These are phyloP conservation scores for Bombus pyrosoma DNA, from an alignment of 1,140 invertebrate species.

Conservation along the genomic window DNA sequence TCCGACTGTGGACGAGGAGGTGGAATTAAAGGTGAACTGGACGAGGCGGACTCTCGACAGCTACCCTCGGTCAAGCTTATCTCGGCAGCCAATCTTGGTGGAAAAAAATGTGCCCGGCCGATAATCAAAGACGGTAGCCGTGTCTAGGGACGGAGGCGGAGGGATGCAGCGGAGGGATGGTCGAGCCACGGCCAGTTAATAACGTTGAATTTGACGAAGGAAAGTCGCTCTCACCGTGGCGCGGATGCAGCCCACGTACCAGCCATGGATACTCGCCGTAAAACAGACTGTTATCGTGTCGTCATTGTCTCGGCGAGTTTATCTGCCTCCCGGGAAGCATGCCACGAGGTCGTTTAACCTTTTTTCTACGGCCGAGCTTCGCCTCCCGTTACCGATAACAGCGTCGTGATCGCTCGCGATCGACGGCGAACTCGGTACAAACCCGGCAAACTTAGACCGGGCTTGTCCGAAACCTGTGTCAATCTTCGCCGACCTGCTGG, in stretches of 20 bases:
- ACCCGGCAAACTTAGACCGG: too few species aligned
- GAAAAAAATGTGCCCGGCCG: slow-evolving; percentile 71
- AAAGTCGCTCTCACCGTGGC: background rate
- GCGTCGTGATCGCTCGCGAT: background rate
- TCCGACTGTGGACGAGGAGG: too few species aligned
- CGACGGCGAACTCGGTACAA: too few species aligned
- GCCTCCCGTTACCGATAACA: background rate
- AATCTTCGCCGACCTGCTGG: rapidly evolving
- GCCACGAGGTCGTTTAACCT: slow-evolving; percentile 23
- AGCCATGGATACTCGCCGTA: slow-evolving; percentile 50
- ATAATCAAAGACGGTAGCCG: slow-evolving; percentile 73
- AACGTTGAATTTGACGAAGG: slow-evolving; percentile 6
- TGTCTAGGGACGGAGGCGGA: slow-evolving; percentile 4
- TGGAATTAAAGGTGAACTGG: too few species aligned
- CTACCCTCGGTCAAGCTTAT: slow-evolving; percentile 74
- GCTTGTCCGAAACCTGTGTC: too few species aligned
- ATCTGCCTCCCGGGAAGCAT: slow-evolving; percentile 24
- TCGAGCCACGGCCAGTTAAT: background rate
- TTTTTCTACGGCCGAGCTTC: background rate
- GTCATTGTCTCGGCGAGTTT: slow-evolving; percentile 59
- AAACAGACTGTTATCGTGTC: slow-evolving; percentile 60
- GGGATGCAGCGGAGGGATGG: slow-evolving; percentile 3
- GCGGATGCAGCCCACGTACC: slow-evolving; percentile 55
- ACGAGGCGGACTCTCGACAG: slow-evolving; percentile 25
- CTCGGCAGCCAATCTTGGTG: slow-evolving; percentile 64